Percentiles rank a stretch among this genome's conserved stretches.
Evolutionary conservation across 2,797 vertebrate species (phyloP).

Genomic region (Peromyscus nudipes): DNA sequence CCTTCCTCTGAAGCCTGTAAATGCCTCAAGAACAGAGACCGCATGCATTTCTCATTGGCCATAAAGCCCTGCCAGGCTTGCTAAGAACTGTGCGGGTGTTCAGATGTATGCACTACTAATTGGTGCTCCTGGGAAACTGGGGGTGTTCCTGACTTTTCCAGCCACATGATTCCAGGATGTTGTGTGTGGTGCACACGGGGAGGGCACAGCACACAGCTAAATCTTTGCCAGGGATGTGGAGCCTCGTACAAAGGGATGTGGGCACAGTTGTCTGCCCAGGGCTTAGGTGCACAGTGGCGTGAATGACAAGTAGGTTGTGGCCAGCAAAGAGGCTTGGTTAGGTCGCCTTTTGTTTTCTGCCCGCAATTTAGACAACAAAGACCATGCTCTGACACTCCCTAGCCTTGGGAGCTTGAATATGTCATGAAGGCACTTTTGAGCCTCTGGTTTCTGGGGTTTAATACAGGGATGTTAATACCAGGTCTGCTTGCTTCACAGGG

Average conservation of each 20-base stretch:
- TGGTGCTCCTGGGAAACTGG: neutral
- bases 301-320: slow-evolving; percentile 23
- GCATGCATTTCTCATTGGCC: slow-evolving; percentile 22
- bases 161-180: neutral
- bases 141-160: slow-evolving; percentile 22
- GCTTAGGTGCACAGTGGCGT: neutral
- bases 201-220: neutral
- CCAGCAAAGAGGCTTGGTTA: neutral
- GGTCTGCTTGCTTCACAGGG: neutral
- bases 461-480: neutral
- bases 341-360: neutral
- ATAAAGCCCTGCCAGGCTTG: neutral
- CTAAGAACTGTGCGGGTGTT: slow-evolving; percentile 19
- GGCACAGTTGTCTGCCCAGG: neutral
- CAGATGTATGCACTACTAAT: slow-evolving; percentile 19
- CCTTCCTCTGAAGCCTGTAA: slow-evolving; percentile 43
- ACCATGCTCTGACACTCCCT: neutral
- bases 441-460: slow-evolving; percentile 12
- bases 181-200: fast-evolving
- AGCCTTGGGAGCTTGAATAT: neutral
- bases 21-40: slow-evolving; percentile 69
- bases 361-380: neutral
- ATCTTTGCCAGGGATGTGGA: neutral
- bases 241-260: neutral
- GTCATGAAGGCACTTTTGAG: neutral